A percentile compares a stretch with the other conserved stretches of the same genome.
These are phyloP conservation scores for Alosa sapidissima DNA, from an alignment of 2,797 vertebrate genomes.

Conservation along the genomic window DNA sequence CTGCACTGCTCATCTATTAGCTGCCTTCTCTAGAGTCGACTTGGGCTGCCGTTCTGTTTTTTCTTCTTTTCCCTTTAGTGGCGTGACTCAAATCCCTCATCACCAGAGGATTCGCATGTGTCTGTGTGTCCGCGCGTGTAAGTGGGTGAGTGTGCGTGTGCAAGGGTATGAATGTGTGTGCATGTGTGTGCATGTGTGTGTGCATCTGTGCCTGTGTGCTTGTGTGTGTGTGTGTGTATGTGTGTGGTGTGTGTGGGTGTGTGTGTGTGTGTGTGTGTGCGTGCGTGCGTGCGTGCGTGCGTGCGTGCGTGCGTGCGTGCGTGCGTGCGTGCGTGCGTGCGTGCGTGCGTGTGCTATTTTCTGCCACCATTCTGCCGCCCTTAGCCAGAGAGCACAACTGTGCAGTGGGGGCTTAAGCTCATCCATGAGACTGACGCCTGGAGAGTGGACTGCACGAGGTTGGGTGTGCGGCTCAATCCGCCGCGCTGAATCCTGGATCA, in stretches of 20 bases:
- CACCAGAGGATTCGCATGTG: neutral
- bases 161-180: neutral
- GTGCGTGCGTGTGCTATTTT: neutral
- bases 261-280: neutral
- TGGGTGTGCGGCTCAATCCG: neutral
- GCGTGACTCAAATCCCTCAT: conserved; percentile 13
- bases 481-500: neutral
- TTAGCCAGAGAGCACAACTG: neutral
- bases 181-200: neutral
- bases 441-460: neutral
- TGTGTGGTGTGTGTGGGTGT: neutral
- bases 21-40: neutral
- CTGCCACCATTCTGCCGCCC: neutral
- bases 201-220: neutral
- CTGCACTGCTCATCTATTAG: neutral
- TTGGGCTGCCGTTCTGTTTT: neutral
- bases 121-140: neutral
- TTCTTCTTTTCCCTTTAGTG: neutral
- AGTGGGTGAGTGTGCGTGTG: neutral
- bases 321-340: neutral
- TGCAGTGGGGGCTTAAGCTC: neutral
- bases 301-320: conserved; percentile 11
- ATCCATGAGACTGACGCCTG: neutral
- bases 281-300: neutral
- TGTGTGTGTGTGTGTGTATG: neutral